Evolutionary conservation across 2,113 vertebrate species (phyloP).

Genomic region (Vicugna pacos): DNA sequence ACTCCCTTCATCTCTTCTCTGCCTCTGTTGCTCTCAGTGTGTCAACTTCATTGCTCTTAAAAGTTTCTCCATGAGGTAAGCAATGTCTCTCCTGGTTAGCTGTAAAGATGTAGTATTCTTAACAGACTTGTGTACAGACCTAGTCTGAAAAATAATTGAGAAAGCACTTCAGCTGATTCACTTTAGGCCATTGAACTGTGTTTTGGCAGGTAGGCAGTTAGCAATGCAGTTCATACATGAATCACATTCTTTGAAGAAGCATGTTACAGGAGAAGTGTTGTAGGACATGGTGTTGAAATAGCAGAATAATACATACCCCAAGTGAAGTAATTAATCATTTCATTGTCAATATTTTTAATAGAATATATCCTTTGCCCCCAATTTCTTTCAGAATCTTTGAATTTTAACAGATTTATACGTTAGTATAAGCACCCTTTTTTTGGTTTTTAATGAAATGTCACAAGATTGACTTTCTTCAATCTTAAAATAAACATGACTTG

Average conservation of each 20-base stretch:
- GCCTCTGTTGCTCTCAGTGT: background rate
- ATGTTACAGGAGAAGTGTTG: background rate
- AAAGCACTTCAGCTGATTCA: background rate
- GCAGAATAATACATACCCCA: background rate
- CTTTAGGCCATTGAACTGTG: background rate
- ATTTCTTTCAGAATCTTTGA: background rate
- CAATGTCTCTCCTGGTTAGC: background rate
- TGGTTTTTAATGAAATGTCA: constrained; percentile 28
- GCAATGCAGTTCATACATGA: background rate
- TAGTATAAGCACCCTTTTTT: background rate
- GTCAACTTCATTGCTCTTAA: background rate
- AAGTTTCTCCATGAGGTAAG: background rate
- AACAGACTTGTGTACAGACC: background rate
- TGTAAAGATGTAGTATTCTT: background rate
- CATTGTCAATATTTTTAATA: background rate
- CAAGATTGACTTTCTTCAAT: background rate
- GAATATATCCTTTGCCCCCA: too few relatives aligned
- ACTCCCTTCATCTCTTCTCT: background rate
- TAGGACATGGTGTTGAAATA: background rate
- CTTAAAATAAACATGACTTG: background rate
- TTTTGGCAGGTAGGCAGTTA: background rate
- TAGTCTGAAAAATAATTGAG: background rate
- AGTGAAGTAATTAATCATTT: background rate
- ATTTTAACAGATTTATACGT: background rate
- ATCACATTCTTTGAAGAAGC: background rate